Percentiles rank a stretch among this genome's conserved stretches.
Conservation (phyloP, 2,113 vertebrate species). For the Grallaria varia region DNA sequence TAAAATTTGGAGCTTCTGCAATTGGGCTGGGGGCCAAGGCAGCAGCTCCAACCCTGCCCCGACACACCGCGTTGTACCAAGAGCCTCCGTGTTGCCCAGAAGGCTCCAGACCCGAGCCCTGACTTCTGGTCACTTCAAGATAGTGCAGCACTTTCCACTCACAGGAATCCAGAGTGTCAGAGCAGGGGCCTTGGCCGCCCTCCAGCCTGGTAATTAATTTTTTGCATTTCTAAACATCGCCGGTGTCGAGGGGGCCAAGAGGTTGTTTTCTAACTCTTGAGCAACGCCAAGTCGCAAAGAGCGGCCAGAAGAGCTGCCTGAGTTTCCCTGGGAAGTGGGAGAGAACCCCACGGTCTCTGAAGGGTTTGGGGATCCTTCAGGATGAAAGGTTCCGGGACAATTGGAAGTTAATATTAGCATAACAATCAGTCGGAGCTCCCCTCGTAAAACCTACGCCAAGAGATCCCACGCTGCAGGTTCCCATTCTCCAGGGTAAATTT, state of each 20-base stretch:
- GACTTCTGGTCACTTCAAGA: background rate
- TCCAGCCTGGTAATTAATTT: conserved; percentile 7
- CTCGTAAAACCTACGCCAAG: background rate
- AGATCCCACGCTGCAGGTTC: conserved; percentile 10
- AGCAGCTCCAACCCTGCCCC: background rate
- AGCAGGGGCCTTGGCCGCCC: background rate
- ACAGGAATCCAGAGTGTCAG: background rate
- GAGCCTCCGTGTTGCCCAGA: background rate
- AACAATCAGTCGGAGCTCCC: conserved; percentile 6
- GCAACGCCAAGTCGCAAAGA: background rate
- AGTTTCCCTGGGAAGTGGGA: background rate
- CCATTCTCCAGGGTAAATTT: background rate
- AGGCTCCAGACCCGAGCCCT: background rate
- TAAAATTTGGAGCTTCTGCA: background rate
- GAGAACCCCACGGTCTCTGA: background rate
- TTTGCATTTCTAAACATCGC: background rate
- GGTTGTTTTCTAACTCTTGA: background rate
- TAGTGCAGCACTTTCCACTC: background rate
- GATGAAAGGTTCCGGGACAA: conserved; percentile 14
- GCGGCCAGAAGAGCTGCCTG: background rate
- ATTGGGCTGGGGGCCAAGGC: background rate
- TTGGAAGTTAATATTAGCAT: conserved; percentile 47
- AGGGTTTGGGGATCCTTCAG: conserved; percentile 37
- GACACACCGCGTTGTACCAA: background rate
- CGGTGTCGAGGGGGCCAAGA: background rate